phyloP scores from a whole-genome alignment of 2,797 vertebrate genomes.

The Anomalospiza imberbis region DNA sequence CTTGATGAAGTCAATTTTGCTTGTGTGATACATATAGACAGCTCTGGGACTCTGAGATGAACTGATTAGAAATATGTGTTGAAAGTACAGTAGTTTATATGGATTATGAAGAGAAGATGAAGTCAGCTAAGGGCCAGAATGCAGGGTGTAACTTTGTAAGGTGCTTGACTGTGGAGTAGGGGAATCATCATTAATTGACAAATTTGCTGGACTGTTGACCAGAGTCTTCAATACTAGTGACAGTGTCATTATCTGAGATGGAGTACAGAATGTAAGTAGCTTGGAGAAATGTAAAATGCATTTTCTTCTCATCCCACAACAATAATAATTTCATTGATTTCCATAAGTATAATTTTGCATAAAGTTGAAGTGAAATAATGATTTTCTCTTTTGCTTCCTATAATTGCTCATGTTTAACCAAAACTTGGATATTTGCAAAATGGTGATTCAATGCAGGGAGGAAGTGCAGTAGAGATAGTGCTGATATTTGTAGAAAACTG shows the following conservation, averaged over 20 bases:
- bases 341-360: background rate
- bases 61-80: background rate
- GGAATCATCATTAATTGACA: background rate
- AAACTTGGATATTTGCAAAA: slow-evolving; percentile 2
- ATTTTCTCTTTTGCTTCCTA: slow-evolving; percentile 18
- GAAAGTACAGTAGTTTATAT: background rate
- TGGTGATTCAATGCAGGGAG: slow-evolving; percentile 10
- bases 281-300: background rate
- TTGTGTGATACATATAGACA: background rate
- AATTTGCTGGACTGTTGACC: background rate
- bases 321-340: background rate
- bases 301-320: background rate
- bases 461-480: background rate
- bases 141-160: background rate
- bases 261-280: background rate
- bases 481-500: slow-evolving; percentile 9
- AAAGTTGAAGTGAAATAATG: background rate
- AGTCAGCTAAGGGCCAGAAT: background rate
- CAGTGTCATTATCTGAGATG: background rate
- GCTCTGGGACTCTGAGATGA: background rate
- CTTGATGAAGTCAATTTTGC: background rate
- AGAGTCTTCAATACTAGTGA: too few species aligned
- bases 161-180: background rate
- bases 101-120: background rate
- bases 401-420: slow-evolving; percentile 40